These are phyloP conservation scores for Tribolium freemani DNA, from an alignment of 2,888 invertebrate species.

Conservation along the genomic window DNA sequence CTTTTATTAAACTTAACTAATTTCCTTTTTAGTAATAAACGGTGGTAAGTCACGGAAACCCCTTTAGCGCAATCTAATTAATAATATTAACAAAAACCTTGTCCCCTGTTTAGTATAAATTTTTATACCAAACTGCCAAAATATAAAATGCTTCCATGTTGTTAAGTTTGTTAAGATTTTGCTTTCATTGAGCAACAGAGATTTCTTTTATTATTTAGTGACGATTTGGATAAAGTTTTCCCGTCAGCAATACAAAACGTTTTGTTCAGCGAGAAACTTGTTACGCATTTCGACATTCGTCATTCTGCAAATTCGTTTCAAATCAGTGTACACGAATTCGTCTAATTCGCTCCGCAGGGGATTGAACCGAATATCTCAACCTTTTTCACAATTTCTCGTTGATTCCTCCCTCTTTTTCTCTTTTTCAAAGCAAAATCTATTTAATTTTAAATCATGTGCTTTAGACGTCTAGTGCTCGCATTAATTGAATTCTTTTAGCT, in stretches of 20 bases:
- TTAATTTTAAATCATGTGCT: constrained; percentile 19
- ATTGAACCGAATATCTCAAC: constrained; percentile 8
- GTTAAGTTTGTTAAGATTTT: too few species aligned
- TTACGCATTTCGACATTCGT: constrained; percentile 4
- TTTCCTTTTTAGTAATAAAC: constrained; percentile 30
- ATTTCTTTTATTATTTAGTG: not conserved
- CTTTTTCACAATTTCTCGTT: constrained; percentile 6
- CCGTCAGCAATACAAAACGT: not conserved
- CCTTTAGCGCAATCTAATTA: constrained; percentile 26
- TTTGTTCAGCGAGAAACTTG: not conserved
- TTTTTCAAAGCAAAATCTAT: constrained; percentile 19
- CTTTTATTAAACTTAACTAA: constrained; percentile 40
- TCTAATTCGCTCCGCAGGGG: constrained; percentile 25
- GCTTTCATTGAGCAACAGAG: not conserved
- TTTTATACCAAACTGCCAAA: not conserved
- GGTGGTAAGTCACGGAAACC: constrained; percentile 30
- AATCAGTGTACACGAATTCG: constrained; percentile 17
- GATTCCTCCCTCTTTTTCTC: not conserved
- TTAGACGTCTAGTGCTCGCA: constrained; percentile 2
- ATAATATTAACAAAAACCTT: constrained; percentile 19
- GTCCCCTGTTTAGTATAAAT: not conserved
- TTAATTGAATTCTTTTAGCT: constrained; percentile 24
- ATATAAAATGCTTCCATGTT: not conserved
- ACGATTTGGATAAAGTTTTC: not conserved
- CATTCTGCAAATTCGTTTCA: constrained; percentile 14